Base-by-base conservation (phyloP, 2,888 invertebrate species). In the Drosophila infuscata region DNA sequence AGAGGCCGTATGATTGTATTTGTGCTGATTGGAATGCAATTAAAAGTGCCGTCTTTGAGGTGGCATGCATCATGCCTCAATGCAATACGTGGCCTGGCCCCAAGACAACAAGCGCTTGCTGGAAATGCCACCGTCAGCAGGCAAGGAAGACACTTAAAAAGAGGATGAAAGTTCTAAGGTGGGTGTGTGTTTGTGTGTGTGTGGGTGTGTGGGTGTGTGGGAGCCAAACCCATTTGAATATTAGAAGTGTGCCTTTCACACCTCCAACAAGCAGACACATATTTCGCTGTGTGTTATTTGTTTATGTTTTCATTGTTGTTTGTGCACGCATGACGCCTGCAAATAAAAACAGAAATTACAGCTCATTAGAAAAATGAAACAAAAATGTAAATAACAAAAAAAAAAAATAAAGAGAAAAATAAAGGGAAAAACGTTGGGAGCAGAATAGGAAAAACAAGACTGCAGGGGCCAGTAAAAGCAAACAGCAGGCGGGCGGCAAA, bases 311-410 rank as follows among this genome's bases (percentile, higher is more conserved):
- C 68, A 56, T 38, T 25, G 38, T 49, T 84, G 82, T 81, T 79
- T 89, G 84, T 89, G 87, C 78, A 89, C 88, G 79, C 84, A 88
- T 82, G 81, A 83, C 89, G 89, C 84, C 89, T 89, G 81, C 78
- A 91, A 91, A 91, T 91, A 91, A 90, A 91, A 91, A 91, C 82
- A 86, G 82, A 89, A 90, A 91, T 91, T 91, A 91, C 88, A 85
- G 88, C 90, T 91, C 91, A 91, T 90, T 90, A 91, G 89, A 91
- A 91, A 90, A 88, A 89, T 90, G 82, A 91, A 91, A 83, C 81
- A 88, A 89, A 89, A 89, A 90, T 86, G 82, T 79, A 90, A 91
- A 90, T 91, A 91, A 83, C 82, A 73, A 63, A 46, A 54, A 66
- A 58, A 11, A 30, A 25, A 25, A n/a, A n/a, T n/a, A n/a, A 0